Base-by-base conservation (phyloP, 2,888 invertebrate species). In the Pterostichus niger region DNA sequence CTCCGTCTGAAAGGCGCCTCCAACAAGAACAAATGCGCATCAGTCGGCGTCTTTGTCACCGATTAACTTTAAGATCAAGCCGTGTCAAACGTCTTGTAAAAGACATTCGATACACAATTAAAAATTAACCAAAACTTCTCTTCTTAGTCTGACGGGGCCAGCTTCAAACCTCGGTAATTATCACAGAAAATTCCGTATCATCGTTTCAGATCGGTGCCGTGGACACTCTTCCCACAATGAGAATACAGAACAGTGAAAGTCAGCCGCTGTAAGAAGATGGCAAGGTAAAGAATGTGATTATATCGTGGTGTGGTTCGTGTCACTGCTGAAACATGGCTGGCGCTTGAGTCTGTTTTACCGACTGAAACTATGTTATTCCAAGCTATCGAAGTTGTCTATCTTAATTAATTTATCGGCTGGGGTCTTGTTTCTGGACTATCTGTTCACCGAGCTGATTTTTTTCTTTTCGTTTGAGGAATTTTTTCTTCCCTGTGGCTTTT, bases 21-120 rank as follows among this genome's bases (percentile, higher is more conserved):
- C 40, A 40, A 6, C 7, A 40, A 40, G 40, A 40, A 40, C 40
- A 40, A 40, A 40, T 40, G 40, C 40, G 59, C 56, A 61, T 44
- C 17, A 15, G 78, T 61, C 78, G 78, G 78, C 61, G 7, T 24
- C 78, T 78, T 78, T 77, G 56, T 5, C 40, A 6, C 40, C 40
- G 40, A 40, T 40, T 40, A 40, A 31, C 59, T 44, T 46, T 56
- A 17, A 40, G 40, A 77, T 46, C 52, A 31, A 13, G 44, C 40
- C 71, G 79, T 79, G 79, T 79, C 79, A 79, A 64, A 64, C 64
- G 64, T 79, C 64, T 79, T 79, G 79, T 79, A 64, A 49, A 40
- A 44, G 79, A 79, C 79, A 79, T 79, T 68, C 79, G 79, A 79
- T 79, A 64, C 68, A 79, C 79, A 79, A 79, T 79, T 79, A 79